phyloP scores from a whole-genome alignment of 2,113 vertebrate species.

The Python bivittatus region DNA sequence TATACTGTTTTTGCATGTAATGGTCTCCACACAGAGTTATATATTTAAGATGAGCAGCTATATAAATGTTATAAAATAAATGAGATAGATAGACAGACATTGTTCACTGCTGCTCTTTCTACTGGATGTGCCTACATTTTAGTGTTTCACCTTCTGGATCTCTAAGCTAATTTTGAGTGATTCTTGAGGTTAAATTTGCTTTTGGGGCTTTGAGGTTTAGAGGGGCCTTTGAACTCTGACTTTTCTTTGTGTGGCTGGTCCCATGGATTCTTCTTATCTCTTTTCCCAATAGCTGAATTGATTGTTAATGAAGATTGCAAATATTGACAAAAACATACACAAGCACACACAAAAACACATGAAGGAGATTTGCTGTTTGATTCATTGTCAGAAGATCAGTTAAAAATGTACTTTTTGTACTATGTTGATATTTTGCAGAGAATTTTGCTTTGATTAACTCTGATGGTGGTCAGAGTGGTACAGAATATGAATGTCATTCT shows the following conservation, averaged over 20 bases:
- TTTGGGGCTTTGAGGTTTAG: slow-evolving; percentile 38
- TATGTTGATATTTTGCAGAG: not conserved
- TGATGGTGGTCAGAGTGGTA: not conserved
- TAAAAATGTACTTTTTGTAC: slow-evolving; percentile 27
- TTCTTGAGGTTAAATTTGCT: not conserved
- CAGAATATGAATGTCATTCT: not conserved
- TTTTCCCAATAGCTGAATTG: slow-evolving; percentile 28
- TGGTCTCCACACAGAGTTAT: not conserved
- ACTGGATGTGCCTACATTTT: not conserved
- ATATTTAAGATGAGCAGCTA: not conserved
- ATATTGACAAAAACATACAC: not conserved
- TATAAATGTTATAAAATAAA: not conserved
- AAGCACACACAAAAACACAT: slow-evolving; percentile 25
- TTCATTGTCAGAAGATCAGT: slow-evolving; percentile 5
- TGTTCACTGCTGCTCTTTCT: not conserved
- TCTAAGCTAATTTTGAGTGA: slow-evolving; percentile 15
- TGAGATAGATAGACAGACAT: not conserved
- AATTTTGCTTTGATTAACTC: slow-evolving; percentile 5
- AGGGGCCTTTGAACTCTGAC: slow-evolving; percentile 37
- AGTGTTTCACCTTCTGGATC: not conserved
- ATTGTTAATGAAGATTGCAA: slow-evolving; percentile 28
- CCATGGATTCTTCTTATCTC: slow-evolving; percentile 9
- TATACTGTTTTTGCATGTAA: not conserved
- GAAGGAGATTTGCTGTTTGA: slow-evolving; percentile 2
- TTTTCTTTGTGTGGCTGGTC: slow-evolving; percentile 3